Conservation (phyloP, 2,113 vertebrate genomes). For the Hippocampus guttulatus region DNA sequence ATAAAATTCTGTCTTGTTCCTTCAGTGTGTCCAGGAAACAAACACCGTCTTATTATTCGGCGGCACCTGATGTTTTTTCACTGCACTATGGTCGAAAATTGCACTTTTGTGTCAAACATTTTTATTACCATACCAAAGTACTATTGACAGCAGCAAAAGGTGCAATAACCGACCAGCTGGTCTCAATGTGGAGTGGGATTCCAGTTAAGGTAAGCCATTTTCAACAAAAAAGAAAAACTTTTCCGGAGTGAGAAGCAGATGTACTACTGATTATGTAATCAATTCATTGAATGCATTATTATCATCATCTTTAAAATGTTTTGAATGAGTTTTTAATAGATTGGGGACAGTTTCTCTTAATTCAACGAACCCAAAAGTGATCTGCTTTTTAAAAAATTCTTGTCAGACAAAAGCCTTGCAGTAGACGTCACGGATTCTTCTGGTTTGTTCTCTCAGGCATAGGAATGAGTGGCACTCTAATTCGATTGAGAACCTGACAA, state of each 20-base stretch:
- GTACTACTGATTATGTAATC: no score
- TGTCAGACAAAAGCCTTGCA: conserved; percentile 22
- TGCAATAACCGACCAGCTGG: no score
- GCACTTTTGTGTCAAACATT: conserved; percentile 42
- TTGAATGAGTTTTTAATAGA: no score
- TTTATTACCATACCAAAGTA: neutral
- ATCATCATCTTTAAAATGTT: no score
- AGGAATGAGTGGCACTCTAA: conserved; percentile 29
- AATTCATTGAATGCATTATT: no score
- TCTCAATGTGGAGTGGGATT: no score
- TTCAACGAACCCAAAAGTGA: no score
- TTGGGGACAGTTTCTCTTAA: no score
- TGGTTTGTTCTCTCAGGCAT: conserved; percentile 14
- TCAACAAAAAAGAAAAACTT: no score
- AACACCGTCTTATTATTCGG: conserved; percentile 38
- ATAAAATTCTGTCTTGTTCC: conserved; percentile 23
- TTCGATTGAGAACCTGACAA: conserved; percentile 12
- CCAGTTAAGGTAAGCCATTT: no score
- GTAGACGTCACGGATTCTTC: conserved; percentile 18
- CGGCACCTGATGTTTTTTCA: conserved; percentile 50
- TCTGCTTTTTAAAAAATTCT: neutral
- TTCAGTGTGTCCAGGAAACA: conserved; percentile 39
- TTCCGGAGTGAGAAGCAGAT: no score
- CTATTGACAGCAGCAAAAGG: no score
- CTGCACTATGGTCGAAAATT: conserved; percentile 31